Percentiles rank a stretch among this genome's conserved stretches.
These are phyloP conservation scores for Scaptomyza reducta DNA, from an alignment of 2,888 invertebrate species.

Conservation along the genomic window DNA sequence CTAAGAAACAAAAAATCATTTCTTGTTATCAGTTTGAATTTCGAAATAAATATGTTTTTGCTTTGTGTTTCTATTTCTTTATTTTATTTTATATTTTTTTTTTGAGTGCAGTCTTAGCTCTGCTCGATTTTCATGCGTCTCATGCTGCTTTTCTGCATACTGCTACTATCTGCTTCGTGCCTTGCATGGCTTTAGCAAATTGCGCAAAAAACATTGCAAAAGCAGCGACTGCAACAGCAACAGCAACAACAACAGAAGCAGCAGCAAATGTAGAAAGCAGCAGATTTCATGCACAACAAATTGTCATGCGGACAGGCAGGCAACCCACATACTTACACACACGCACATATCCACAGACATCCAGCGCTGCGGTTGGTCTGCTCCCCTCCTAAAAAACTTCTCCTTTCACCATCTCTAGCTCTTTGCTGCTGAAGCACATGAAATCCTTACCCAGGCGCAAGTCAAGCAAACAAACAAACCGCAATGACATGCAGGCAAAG, in stretches of 20 bases:
- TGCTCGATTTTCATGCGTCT: slow-evolving; percentile 51
- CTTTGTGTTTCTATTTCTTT: not conserved
- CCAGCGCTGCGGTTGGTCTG: slow-evolving; percentile 70
- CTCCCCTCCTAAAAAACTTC: not conserved
- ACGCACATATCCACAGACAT: slow-evolving; percentile 41
- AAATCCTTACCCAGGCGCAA: slow-evolving; percentile 76
- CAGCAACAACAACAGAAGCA: slow-evolving; percentile 13
- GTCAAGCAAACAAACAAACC: slow-evolving; percentile 78
- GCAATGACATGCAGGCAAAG: slow-evolving; percentile 74
- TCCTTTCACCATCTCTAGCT: slow-evolving; percentile 1
- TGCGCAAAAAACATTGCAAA: slow-evolving; percentile 72
- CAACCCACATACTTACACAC: slow-evolving; percentile 57
- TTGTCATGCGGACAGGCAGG: slow-evolving; percentile 77
- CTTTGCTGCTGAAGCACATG: slow-evolving; percentile 70
- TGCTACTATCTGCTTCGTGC: slow-evolving; percentile 51
- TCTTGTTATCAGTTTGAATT: not conserved
- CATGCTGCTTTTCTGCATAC: slow-evolving; percentile 36
- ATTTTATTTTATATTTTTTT: slow-evolving; percentile 9
- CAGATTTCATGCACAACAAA: slow-evolving; percentile 77
- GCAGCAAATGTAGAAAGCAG: slow-evolving; percentile 48
- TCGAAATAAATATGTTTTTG: slow-evolving; percentile 7
- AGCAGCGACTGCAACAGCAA: slow-evolving; percentile 29
- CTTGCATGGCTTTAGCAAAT: slow-evolving; percentile 75
- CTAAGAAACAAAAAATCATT: not conserved
- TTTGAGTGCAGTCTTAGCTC: slow-evolving; percentile 16